These are phyloP conservation scores for Amphimedon queenslandica DNA, from an alignment of 37 sponge, comb jelly and placozoan species.

Conservation along the genomic window DNA sequence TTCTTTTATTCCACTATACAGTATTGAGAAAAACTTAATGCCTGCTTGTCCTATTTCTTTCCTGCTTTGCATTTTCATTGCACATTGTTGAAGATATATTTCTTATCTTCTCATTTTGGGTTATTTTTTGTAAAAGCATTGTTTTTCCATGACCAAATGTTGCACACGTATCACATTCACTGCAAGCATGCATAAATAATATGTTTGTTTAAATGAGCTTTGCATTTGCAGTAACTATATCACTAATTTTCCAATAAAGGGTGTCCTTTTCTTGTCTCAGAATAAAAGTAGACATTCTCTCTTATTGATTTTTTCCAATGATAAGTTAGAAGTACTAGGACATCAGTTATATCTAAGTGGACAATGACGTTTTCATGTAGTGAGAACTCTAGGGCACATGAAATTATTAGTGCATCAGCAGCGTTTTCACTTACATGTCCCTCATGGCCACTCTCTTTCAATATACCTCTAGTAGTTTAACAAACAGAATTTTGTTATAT, in stretches of 20 bases:
- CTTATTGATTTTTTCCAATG: conserved; percentile 13
- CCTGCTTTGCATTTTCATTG: conserved; percentile 12
- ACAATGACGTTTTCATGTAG: conserved; percentile 6
- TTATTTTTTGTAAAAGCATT: conserved; percentile 14
- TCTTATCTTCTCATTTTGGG: conserved; percentile 9
- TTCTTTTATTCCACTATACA: conserved; percentile 45
- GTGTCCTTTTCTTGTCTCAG: conserved; percentile 22
- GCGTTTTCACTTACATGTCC: conserved; percentile 11
- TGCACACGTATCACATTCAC: conserved; percentile 43
- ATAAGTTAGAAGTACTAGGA: conserved; percentile 20
- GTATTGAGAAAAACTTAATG: conserved; percentile 23
- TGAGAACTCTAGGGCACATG: conserved; percentile 25
- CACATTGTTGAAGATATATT: conserved; percentile 25
- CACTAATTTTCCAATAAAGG: conserved; percentile 24
- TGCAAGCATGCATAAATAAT: conserved; percentile 35
- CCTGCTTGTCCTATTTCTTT: conserved; percentile 38
- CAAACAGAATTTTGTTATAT: neutral
- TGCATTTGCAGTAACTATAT: conserved; percentile 7
- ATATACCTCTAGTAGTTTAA: neutral
- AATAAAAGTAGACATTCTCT: conserved; percentile 30
- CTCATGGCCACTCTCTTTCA: conserved; percentile 6
- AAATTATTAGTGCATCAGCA: conserved; percentile 27
- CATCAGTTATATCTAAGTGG: conserved; percentile 6
- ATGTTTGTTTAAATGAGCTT: conserved; percentile 1
- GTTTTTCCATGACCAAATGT: conserved; percentile 43